Evolutionary conservation across 64 coral and sea anemone species (phyloP).

Genomic region (Montipora efflorescens): DNA sequence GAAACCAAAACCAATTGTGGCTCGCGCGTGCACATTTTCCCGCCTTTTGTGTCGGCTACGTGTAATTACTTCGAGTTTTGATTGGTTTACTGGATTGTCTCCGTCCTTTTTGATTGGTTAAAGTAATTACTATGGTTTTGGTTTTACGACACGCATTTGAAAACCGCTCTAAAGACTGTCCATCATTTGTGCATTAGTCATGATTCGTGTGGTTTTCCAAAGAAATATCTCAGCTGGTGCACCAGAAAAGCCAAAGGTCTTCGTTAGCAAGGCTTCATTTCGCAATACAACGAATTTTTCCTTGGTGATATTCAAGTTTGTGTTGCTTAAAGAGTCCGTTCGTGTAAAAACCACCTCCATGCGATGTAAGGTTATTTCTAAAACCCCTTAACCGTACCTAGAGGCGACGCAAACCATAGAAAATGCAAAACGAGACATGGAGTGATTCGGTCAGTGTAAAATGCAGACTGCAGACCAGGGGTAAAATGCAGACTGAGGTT

Average conservation of each 20-base stretch:
- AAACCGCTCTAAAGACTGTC: no score
- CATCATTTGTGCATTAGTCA: conserved; percentile 62
- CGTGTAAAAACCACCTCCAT: neutral
- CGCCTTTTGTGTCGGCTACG: no score
- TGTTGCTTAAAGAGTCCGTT: conserved; percentile 25
- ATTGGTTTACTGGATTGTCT: no score
- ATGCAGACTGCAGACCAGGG: no score
- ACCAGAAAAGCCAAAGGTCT: conserved; percentile 42
- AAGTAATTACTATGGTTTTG: no score
- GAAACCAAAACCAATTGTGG: no score
- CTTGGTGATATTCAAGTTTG: neutral
- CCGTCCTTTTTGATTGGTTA: no score
- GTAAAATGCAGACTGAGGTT: no score
- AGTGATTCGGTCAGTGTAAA: no score
- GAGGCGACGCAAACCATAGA: neutral
- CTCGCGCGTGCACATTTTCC: no score
- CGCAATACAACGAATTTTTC: conserved; percentile 4
- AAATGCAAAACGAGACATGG: neutral
- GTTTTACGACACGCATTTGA: no score
- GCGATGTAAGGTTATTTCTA: neutral
- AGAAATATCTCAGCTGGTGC: conserved; percentile 55
- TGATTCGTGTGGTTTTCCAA: conserved; percentile 44
- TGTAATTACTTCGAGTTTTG: no score
- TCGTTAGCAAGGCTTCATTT: conserved; percentile 45
- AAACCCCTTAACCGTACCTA: neutral